A percentile compares a stretch with the other conserved stretches of the same genome.
Evolutionary conservation across 2,888 invertebrate genomes (phyloP).

Genomic region (Trachelus troglodyta): DNA sequence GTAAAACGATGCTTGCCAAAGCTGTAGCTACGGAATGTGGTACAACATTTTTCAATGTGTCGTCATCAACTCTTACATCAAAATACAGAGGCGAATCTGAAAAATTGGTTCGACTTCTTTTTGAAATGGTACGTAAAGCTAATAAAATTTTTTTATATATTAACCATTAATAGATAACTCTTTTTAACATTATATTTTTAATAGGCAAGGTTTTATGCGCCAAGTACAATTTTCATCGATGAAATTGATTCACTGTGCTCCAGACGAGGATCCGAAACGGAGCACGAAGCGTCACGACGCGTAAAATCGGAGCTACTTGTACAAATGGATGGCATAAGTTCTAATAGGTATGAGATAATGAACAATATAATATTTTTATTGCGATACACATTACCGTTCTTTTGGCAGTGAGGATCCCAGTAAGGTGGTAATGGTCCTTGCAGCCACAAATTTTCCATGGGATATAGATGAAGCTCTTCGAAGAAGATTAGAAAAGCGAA

Average conservation of each 20-base stretch:
- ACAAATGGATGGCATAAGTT: conserved; percentile 97
- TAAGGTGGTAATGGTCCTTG: conserved; percentile 96
- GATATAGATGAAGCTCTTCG: conserved; percentile 97
- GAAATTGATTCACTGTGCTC: conserved; percentile 99
- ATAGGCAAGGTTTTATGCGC: conserved; percentile 96
- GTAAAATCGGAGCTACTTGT: conserved; percentile 98
- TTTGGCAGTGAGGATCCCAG: conserved; percentile 67
- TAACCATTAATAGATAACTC: background rate
- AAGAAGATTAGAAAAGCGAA: conserved; percentile 94
- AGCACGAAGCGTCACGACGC: conserved; percentile 96
- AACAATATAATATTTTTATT: conserved; percentile 4
- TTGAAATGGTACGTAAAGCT: conserved; percentile 85
- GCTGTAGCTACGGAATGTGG: conserved; percentile 99
- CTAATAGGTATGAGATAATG: conserved; percentile 72
- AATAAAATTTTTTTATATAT: conserved; percentile 1
- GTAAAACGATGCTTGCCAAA: conserved; percentile 97
- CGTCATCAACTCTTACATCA: conserved; percentile 96
- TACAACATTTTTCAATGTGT: conserved; percentile 97
- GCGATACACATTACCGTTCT: conserved; percentile 8
- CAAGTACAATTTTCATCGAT: conserved; percentile 98
- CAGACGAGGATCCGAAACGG: conserved; percentile 92
- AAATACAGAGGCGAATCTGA: conserved; percentile 99
- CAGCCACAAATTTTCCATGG: conserved; percentile 99
- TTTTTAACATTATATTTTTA: conserved; percentile 41
- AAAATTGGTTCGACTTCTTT: conserved; percentile 94